Evolutionary conservation across 2,888 invertebrate species (phyloP).

Genomic region (Pristionchus arcanus): DNA sequence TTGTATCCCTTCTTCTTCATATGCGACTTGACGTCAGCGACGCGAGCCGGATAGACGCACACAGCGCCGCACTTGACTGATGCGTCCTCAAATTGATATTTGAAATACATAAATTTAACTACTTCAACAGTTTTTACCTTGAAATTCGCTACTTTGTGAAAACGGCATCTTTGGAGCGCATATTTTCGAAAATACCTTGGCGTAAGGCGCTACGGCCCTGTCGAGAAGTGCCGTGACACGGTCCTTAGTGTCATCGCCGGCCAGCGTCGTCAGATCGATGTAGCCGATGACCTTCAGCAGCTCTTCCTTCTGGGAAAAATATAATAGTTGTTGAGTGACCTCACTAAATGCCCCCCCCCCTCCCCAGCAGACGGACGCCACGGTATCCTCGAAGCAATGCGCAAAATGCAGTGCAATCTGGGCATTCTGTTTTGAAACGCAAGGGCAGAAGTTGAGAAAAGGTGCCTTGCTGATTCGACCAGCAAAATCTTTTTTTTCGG

Average conservation of each 20-base stretch:
- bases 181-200: slow-evolving; percentile 56
- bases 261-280: slow-evolving; percentile 94
- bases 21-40: slow-evolving; percentile 83
- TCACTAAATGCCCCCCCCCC: background rate
- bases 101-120: no score
- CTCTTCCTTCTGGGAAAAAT: slow-evolving; percentile 65
- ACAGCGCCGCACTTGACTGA: slow-evolving; percentile 88
- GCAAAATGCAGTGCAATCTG: no score
- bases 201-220: slow-evolving; percentile 84
- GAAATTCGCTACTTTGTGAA: background rate
- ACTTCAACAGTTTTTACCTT: slow-evolving; percentile 11
- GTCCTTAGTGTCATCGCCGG: slow-evolving; percentile 85
- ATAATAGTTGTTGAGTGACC: no score
- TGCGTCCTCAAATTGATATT: slow-evolving; percentile 62
- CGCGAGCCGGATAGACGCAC: slow-evolving; percentile 94
- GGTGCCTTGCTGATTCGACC: background rate
- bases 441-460: background rate
- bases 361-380: no score
- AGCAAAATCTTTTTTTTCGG: no score
- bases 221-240: slow-evolving; percentile 89
- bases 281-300: slow-evolving; percentile 88
- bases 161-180: background rate
- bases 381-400: no score
- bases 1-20: slow-evolving; percentile 60
- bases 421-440: no score